Evolutionary conservation across 2,113 vertebrate species (phyloP), one percentile per base, ranked within the genome.

Genomic region (Mohoua ochrocephala): DNA sequence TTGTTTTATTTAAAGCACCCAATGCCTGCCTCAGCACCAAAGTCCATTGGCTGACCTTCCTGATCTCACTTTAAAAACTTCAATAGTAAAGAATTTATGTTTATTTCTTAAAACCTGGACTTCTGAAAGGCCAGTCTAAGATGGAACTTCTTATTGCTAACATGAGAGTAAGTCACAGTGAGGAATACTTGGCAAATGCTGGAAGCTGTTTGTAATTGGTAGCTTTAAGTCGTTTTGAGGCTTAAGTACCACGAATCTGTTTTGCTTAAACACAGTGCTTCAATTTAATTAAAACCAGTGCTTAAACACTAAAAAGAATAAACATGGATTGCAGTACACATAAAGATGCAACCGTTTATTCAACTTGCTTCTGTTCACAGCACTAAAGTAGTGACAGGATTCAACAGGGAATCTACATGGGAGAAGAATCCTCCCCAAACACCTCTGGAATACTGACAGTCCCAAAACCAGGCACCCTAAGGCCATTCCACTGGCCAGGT

Each of bases 211-310:
- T 31, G 33, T 27, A 69, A 41, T 14, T 57, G 50, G 37, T 50
- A 69, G 41, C 82, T 91, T 71, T 52, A 87, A 57, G 28, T 57
- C 79, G 39, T 87, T 94, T 89, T 64, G 81, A 84, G 41, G 74
- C 73, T 7, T 18, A 91, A 70, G 35, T 19, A 67, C 15, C 35
- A 83, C 0, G 0, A 85, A 63, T 37, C 16, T 87, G 17, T 63
- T 82, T 76, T 73, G 52, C 75, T 67, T 94, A 85, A 91, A 84
- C 22, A 49, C 26, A 56, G 35, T 4, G 15, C 14, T 61, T 33
- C 33, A 11, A 77, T 49, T 84, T 84, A 90, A 84, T 70, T 90
- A 90, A 76, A 76, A 77, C 19, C 56, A 70, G 35, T 14, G 42
- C 41, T 61, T 74, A 57, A 90, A 28, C 63, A 23, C 50, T 8